Evolutionary conservation across 2,797 vertebrate species (phyloP).

Genomic region (Coregonus suidteri): DNA sequence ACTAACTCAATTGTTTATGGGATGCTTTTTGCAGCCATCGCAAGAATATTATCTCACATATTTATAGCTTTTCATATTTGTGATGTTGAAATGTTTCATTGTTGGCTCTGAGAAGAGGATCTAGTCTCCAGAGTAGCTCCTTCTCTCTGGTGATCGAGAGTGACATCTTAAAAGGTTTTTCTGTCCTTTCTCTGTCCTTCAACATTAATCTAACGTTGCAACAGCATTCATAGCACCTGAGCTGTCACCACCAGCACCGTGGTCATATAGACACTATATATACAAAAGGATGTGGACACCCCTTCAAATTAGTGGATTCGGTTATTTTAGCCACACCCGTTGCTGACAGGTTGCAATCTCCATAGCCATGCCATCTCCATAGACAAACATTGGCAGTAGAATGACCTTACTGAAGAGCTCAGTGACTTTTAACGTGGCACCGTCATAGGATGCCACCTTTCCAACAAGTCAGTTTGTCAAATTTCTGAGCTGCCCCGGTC

Average conservation of each 20-base stretch:
- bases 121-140: constrained; percentile 6
- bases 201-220: constrained; percentile 54
- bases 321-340: no score
- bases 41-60: background rate
- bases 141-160: constrained; percentile 38
- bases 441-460: no score
- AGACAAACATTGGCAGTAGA: no score
- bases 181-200: constrained; percentile 18
- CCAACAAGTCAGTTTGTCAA: no score
- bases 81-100: constrained; percentile 33
- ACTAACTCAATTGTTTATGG: background rate
- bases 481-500: no score
- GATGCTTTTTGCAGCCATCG: constrained; percentile 34
- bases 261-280: constrained; percentile 10
- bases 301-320: no score
- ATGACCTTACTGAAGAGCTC: no score
- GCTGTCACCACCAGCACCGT: constrained; percentile 36
- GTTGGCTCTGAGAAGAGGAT: background rate
- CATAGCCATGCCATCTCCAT: no score
- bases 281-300: no score
- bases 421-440: no score
- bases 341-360: no score
- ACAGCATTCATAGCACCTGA: constrained; percentile 29
- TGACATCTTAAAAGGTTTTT: constrained; percentile 59
- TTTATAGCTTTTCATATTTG: constrained; percentile 13